These are phyloP conservation scores for Piprites chloris DNA, from an alignment of 2,113 vertebrate genomes.

Conservation along the genomic window DNA sequence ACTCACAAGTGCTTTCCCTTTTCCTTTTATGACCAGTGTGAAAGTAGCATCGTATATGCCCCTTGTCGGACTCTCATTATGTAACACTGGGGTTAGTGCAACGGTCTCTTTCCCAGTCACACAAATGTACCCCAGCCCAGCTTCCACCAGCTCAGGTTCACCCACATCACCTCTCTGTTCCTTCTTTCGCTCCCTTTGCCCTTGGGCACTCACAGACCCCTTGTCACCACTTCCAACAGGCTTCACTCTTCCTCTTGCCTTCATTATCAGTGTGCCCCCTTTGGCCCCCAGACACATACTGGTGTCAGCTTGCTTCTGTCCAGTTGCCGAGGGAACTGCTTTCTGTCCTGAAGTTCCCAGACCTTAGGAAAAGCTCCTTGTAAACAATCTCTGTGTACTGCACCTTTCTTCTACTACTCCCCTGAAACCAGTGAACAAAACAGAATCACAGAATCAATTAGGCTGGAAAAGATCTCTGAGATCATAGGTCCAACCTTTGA, in stretches of 20 bases:
- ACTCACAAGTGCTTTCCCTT: background rate
- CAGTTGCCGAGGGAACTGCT: background rate
- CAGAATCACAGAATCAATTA: background rate
- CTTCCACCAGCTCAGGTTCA: background rate
- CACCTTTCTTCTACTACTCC: background rate
- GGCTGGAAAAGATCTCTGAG: background rate
- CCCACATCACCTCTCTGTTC: rapidly evolving
- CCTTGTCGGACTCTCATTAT: background rate
- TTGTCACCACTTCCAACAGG: background rate
- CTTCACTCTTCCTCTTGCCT: background rate
- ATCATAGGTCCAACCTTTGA: background rate
- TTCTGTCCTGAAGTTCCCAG: background rate
- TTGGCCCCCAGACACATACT: background rate
- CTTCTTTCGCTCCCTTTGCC: background rate
- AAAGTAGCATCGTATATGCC: background rate
- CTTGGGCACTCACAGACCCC: background rate
- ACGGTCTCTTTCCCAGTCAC: background rate
- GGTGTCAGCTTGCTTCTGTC: background rate
- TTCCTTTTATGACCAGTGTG: background rate
- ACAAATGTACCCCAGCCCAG: rapidly evolving
- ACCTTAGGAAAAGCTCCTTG: background rate
- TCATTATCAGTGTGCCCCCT: background rate
- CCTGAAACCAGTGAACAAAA: background rate
- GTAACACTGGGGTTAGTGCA: rapidly evolving
- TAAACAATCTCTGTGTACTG: background rate